Evolutionary conservation across 2,888 invertebrate species (phyloP), one percentile per base, ranked within the genome.

Genomic region (Nemoura dubitans): DNA sequence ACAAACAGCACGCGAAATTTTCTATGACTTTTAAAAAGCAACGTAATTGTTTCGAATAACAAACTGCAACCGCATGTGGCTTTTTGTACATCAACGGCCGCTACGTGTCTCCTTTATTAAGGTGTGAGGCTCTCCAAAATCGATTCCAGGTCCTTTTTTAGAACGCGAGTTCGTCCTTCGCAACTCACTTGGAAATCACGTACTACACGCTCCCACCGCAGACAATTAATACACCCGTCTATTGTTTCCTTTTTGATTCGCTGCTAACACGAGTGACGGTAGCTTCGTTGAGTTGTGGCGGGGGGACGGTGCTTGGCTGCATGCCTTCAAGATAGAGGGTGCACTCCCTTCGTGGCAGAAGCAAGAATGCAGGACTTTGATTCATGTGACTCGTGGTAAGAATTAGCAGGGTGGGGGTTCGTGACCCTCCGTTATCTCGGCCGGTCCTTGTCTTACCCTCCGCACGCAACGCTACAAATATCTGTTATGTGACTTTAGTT

Each of bases 201-300:
- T 59, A 59, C 59, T 59, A 59, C 59, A 59, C 59, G 59, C 59
- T 59, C 59, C 16, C 21, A 59, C 59, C 14, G 59, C 21, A 59
- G 59, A 59, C 59, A 59, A 59, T 59, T 59, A 59, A 59, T 59
- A 59, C 3, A 7, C 21, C 59, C 59, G 59, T 59, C 59, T 21
- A 59, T 59, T 59, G 59, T 59, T 59, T 59, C 59, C 59, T 59
- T 59, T 59, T 59, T 59, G 59, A 59, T 59, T 59, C 59, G 59
- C 21, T 59, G 59, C 59, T 59, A 59, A 14, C 59, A 59, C 59
- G 59, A 59, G 59, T 59, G 59, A 16, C 21, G 1, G 59, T 21
- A 59, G 14, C 16, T 59, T 21, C 59, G 36, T 36, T 36, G 36
- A 10, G 36, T 36, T 36, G 36, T 3, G 36, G 36, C 5, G 3